Conservation (phyloP, 2,888 invertebrate species). For the Noctua comes region DNA sequence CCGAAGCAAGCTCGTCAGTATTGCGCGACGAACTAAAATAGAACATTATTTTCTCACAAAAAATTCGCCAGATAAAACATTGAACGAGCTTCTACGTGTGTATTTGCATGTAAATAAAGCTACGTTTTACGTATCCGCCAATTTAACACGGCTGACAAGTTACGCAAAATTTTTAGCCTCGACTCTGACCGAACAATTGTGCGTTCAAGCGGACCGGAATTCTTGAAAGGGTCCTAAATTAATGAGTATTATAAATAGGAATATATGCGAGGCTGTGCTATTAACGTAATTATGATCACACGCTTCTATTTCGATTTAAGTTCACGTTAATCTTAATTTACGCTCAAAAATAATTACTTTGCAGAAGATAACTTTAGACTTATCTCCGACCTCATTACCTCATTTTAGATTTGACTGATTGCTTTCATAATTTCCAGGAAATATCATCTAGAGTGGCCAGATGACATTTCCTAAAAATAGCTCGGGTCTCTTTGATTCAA, state of each 20-base stretch:
- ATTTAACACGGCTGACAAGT: conserved; percentile 38
- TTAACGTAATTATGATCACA: background rate
- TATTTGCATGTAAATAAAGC: conserved; percentile 53
- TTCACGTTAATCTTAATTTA: background rate
- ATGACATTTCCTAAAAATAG: conserved; percentile 58
- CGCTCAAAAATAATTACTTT: conserved; percentile 12
- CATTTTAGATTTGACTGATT: conserved; percentile 37
- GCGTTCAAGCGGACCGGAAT: conserved; percentile 37
- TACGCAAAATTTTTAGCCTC: conserved; percentile 40
- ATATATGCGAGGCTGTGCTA: background rate
- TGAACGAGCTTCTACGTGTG: conserved; percentile 9
- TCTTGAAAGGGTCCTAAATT: conserved; percentile 26
- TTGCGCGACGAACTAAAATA: conserved; percentile 18
- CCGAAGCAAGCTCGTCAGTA: background rate
- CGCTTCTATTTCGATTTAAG: background rate
- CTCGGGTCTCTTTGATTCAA: conserved; percentile 41
- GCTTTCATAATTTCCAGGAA: conserved; percentile 38
- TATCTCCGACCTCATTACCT: conserved; percentile 28
- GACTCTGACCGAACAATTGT: conserved; percentile 42
- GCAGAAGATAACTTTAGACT: background rate
- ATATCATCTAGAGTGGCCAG: conserved; percentile 28
- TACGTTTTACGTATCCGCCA: conserved; percentile 29
- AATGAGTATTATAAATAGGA: conserved; percentile 14
- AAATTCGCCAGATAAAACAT: conserved; percentile 22
- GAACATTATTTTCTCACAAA: conserved; percentile 21